These are phyloP conservation scores for Trachelus stipa DNA, from an alignment of 2,888 invertebrate species.

Conservation along the genomic window DNA sequence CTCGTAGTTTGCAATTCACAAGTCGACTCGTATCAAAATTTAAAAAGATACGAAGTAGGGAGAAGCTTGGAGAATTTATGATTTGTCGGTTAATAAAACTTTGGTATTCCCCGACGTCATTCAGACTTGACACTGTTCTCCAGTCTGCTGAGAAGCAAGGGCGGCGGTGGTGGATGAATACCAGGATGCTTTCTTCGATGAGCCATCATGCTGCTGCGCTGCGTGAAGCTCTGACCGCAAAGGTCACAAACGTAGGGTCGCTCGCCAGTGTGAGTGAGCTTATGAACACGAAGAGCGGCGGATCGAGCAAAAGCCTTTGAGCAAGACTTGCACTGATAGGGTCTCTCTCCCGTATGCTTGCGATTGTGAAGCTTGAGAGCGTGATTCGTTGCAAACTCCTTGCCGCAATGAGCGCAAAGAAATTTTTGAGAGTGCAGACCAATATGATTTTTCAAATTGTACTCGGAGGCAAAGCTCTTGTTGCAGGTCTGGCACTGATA, in stretches of 20 bases:
- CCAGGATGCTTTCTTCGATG: constrained; percentile 32
- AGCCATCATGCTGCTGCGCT: constrained; percentile 32
- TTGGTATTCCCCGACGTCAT: neutral
- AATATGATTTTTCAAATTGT: constrained; percentile 31
- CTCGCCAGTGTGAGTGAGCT: constrained; percentile 3
- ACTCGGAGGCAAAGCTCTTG: constrained; percentile 32
- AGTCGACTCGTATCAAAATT: too few relatives aligned
- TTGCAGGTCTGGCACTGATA: constrained; percentile 22
- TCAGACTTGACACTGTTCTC: constrained; percentile 8
- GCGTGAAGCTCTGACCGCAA: constrained; percentile 10
- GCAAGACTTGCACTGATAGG: constrained; percentile 15
- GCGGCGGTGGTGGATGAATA: constrained; percentile 31
- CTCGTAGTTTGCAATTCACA: too few relatives aligned
- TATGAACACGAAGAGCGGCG: constrained; percentile 1
- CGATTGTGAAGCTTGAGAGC: constrained; percentile 18
- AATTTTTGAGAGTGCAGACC: constrained; percentile 39
- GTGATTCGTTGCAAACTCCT: constrained; percentile 31
- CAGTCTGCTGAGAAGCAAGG: constrained; percentile 13
- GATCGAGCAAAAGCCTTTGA: constrained; percentile 28
- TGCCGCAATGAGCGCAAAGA: constrained; percentile 36
- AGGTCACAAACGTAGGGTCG: constrained; percentile 1
- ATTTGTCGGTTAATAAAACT: too few relatives aligned
- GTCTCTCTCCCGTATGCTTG: neutral
- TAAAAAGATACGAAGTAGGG: too few relatives aligned
- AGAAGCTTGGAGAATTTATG: too few relatives aligned